phyloP scores from a whole-genome alignment of 2,888 invertebrate species.

The Eupithecia centaureata region DNA sequence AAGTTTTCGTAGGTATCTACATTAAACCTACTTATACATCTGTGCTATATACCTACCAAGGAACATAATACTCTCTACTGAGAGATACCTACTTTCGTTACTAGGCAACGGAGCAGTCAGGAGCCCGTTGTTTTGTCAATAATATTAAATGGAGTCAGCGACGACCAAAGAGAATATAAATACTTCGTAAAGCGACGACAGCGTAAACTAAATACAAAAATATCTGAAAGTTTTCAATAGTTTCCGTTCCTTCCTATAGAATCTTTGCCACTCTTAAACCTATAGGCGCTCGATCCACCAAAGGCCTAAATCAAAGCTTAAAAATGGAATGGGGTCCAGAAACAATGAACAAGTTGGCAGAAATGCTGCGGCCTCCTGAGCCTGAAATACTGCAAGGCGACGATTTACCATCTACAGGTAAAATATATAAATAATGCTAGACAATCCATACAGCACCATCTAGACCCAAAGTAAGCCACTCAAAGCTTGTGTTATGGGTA shows the following conservation, averaged over 20 bases:
- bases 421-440: slow-evolving; percentile 10
- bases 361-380: slow-evolving; percentile 68
- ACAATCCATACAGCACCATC: too few relatives aligned
- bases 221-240: background rate
- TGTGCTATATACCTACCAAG: too few relatives aligned
- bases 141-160: too few relatives aligned
- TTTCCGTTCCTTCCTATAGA: background rate
- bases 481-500: too few relatives aligned
- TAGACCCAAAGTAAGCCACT: too few relatives aligned
- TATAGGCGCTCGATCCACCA: background rate
- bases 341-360: slow-evolving; percentile 66
- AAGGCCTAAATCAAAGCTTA: background rate
- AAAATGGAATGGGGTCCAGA: slow-evolving; percentile 62
- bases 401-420: slow-evolving; percentile 63
- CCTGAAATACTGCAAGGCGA: slow-evolving; percentile 76
- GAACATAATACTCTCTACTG: too few relatives aligned
- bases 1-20: too few relatives aligned
- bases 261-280: background rate
- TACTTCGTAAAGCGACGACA: too few relatives aligned
- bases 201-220: background rate
- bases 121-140: background rate
- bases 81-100: background rate
- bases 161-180: too few relatives aligned
- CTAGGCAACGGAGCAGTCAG: background rate
- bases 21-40: too few relatives aligned